Base-by-base conservation (phyloP, 2,888 invertebrate genomes). In the Zootermopsis nevadensis region DNA sequence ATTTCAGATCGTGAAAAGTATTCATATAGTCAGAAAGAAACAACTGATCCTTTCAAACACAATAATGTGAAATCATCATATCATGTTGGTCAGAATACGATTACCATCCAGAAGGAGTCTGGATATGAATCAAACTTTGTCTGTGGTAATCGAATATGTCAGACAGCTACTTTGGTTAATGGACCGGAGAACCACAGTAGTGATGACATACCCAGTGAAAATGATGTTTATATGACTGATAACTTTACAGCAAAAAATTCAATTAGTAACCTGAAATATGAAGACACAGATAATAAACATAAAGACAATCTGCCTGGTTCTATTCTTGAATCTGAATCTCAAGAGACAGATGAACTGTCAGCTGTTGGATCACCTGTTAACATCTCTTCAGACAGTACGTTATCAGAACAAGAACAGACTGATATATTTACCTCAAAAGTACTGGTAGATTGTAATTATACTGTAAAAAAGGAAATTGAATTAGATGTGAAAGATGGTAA, bases 1-100 rank as follows among this genome's bases (percentile, higher is more conserved):
- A 81, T 31, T 53, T 12, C n/a, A 33, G 81, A 74, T 74, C 35
- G 35, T 55, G 74, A 74, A 10, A 72, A 31, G 7, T 35, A n/a
- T 81, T 31, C 33, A 24, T 81, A 31, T 55, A 48, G 3, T 66
- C 38, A 69, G 19, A 67, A 80, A 60, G 27, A 38, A n/a, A 3
- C n/a, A 24, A 27, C 42, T 33, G 80, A 69, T 12, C 22, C 19
- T 38, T 80, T 24, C 8, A 42, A 42, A 22, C 67, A 80, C 19
- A 67, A 42, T 42, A 30, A 42, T 24, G 38, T 42, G 6, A 79
- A 60, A 30, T 27, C 27, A 27, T 6, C 19, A 60, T 31, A 79
- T 22, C 7, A 33, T 79, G 24, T 79, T 33, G 4, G 30, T 19
- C 55, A 53, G 30, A 79, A 31, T 79, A n/a, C 10, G 24, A 10